Evolutionary conservation across 1,140 invertebrate genomes (phyloP), one percentile per base, ranked within the genome.

Genomic region (Drosophila jambulina): DNA sequence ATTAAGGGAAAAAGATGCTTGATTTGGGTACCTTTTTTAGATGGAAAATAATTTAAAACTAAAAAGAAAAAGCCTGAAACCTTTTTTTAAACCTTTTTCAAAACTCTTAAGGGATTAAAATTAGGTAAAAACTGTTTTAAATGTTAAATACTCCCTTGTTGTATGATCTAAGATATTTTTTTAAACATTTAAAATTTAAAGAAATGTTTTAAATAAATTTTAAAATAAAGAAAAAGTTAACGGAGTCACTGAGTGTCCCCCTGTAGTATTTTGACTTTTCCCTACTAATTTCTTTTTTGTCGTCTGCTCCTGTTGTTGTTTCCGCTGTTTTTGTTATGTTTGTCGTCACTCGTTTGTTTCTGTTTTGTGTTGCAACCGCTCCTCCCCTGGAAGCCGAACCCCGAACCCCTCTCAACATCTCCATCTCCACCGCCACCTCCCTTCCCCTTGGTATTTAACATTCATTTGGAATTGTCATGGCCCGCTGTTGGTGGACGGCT

Each of bases 391-490:
- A 21, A 56, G 5, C 49, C 27, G 3, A 17, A 23, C 27, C 6
- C 29, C 43, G 8, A 1, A 7, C 34, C 62, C 36, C 59, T 53
- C 6, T 1, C 9, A n/a, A 53, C 32, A 29, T 25, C 29, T 48
- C 48, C 57, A 48, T 61, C 34, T 5, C 12, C 34, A 5, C 34
- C n/a, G n/a, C n/a, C n/a, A n/a, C n/a, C n/a, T 65, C 68, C 78
- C 62, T 60, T 62, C 70, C 67, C 79, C 38, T 56, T 77, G 71
- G 84, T 83, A 83, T 87, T 87, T 87, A 88, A 88, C 84, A 87
- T 87, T 88, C 84, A 87, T 87, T 87, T 87, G 80, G 87, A 80
- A 87, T 87, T 87, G 84, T 87, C 84, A 80, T 72, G 79, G 80
- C 80, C 69, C 80, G 72, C 68, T 75, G 84, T 78, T 68, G 61